Conservation (phyloP, 2,113 vertebrate genomes). For the Cryptotis parvus region DNA sequence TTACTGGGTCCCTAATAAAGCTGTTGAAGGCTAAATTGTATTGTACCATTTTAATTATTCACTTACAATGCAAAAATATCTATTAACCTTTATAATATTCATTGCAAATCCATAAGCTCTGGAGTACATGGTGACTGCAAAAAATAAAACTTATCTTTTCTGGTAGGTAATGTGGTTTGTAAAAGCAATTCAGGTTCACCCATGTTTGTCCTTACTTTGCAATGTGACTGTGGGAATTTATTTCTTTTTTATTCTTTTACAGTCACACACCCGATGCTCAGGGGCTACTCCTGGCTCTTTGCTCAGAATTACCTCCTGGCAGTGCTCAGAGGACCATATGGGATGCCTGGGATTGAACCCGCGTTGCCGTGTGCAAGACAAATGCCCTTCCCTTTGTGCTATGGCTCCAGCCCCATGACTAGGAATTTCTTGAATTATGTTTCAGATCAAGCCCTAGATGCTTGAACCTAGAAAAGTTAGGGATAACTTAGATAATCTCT, state of each 20-base stretch:
- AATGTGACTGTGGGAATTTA: too few relatives aligned
- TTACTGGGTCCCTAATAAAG: conserved; percentile 25
- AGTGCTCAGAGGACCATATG: too few relatives aligned
- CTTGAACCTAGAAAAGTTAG: neutral
- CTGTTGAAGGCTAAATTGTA: neutral
- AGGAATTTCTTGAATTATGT: neutral
- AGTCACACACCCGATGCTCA: too few relatives aligned
- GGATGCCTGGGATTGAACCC: too few relatives aligned
- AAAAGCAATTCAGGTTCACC: neutral
- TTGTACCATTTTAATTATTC: neutral
- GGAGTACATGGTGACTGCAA: neutral
- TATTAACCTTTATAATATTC: neutral
- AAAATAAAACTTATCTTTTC: neutral
- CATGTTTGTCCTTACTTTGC: neutral
- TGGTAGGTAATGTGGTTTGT: conserved; percentile 2
- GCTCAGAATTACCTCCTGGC: too few relatives aligned
- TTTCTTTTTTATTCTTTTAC: too few relatives aligned
- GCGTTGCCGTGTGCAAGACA: too few relatives aligned
- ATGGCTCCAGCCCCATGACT: too few relatives aligned
- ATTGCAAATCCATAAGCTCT: neutral
- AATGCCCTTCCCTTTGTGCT: too few relatives aligned
- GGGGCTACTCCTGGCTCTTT: too few relatives aligned
- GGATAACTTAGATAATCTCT: neutral
- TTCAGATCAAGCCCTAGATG: neutral
- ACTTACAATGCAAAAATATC: neutral